These are phyloP conservation scores for Cassiopea xamachana DNA, from an alignment of 30 jellyfish, hydroid and myxozoan genomes.

Conservation along the genomic window DNA sequence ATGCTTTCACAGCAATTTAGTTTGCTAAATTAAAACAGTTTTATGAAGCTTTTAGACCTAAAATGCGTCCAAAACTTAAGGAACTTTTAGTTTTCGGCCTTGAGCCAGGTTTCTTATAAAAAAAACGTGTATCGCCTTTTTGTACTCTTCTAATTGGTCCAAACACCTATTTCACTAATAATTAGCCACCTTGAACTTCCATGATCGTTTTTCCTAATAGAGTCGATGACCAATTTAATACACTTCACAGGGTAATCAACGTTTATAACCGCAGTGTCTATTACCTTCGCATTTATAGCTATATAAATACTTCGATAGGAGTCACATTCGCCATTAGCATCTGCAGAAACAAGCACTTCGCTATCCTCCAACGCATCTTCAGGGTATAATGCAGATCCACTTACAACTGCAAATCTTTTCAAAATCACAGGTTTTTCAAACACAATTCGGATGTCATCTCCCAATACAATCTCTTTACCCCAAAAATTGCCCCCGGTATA, in stretches of 20 bases:
- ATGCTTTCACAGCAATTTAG: too few relatives aligned
- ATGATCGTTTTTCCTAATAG: constrained; percentile 74
- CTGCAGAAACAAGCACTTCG: constrained; percentile 73
- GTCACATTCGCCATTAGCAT: constrained; percentile 45
- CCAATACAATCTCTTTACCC: constrained; percentile 79
- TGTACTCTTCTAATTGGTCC: constrained; percentile 6
- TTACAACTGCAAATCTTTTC: constrained; percentile 62
- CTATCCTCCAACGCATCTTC: constrained; percentile 69
- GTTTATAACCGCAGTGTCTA: constrained; percentile 39
- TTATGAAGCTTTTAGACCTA: too few relatives aligned
- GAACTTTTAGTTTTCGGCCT: too few relatives aligned
- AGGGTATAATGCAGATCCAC: constrained; percentile 84
- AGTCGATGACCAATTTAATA: constrained; percentile 45
- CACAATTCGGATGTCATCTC: constrained; percentile 67
- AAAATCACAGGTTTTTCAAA: constrained; percentile 41
- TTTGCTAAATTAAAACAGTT: too few relatives aligned
- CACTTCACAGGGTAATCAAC: constrained; percentile 72
- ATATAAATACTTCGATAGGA: constrained; percentile 8
- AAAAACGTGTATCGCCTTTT: too few relatives aligned
- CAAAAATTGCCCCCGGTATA: constrained; percentile 78
- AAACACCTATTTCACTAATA: constrained; percentile 77
- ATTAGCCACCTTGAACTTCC: constrained; percentile 80
- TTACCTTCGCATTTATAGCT: constrained; percentile 8
- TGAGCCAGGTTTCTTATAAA: too few relatives aligned
- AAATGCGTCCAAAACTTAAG: too few relatives aligned